A percentile compares a stretch with the other conserved stretches of the same genome.
These are phyloP conservation scores for Odontesthes bonariensis DNA, from an alignment of 2,113 vertebrate genomes.

Conservation along the genomic window DNA sequence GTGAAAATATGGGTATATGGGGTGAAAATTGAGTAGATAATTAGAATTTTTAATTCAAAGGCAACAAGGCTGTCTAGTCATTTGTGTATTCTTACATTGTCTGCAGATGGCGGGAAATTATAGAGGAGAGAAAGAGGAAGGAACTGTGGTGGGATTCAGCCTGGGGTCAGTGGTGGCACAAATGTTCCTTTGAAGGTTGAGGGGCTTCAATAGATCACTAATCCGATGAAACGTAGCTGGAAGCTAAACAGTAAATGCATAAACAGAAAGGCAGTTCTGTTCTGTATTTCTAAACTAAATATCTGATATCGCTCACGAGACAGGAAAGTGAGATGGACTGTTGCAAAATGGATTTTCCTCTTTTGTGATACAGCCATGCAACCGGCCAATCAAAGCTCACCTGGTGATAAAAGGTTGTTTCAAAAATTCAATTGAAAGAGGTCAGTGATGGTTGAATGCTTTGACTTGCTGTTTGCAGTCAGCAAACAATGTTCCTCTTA, in stretches of 20 bases:
- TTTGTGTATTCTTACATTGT: not conserved
- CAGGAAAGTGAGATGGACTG: not conserved
- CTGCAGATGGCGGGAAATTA: constrained; percentile 6
- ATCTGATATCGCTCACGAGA: not conserved
- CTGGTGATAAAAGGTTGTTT: constrained; percentile 1
- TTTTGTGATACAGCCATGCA: not conserved
- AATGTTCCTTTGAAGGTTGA: constrained; percentile 10
- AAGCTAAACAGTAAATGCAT: not conserved
- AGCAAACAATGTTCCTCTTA: constrained; percentile 24
- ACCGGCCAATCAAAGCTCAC: constrained; percentile 8
- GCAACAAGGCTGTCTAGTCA: not conserved
- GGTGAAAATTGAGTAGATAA: not conserved
- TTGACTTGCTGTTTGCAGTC: constrained; percentile 27
- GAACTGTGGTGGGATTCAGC: constrained; percentile 7
- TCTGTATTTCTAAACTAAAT: not conserved
- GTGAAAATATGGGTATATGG: not conserved
- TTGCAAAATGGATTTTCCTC: not conserved
- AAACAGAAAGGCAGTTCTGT: not conserved
- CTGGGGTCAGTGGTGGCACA: not conserved
- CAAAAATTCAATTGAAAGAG: constrained; percentile 20
- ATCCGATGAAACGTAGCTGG: not conserved
- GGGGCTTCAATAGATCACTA: not conserved
- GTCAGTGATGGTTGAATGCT: constrained; percentile 11
- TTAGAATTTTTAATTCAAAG: constrained; percentile 1
- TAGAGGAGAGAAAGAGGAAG: not conserved